A percentile compares a stretch with the other conserved stretches of the same genome.
Evolutionary conservation across 30 jellyfish, hydroid and myxozoan species (phyloP).

Genomic region (Aurelia sp.): DNA sequence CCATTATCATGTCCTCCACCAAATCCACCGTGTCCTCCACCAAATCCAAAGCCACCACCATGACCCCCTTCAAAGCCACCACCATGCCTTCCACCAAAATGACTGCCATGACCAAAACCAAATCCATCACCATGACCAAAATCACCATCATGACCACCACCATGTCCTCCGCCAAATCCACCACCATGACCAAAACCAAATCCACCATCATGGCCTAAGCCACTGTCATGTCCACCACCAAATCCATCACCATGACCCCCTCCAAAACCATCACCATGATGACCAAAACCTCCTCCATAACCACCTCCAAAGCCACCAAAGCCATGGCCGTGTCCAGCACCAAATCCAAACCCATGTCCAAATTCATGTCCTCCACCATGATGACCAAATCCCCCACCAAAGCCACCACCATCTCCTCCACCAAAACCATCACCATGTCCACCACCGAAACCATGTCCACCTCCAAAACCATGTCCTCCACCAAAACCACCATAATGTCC

Average conservation of each 20-base stretch:
- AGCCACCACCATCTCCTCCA: constrained; percentile 46
- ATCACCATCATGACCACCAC: constrained; percentile 40
- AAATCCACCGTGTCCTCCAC: constrained; percentile 28
- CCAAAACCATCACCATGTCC: constrained; percentile 27
- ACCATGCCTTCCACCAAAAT: constrained; percentile 17
- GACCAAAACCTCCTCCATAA: constrained; percentile 17
- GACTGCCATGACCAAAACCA: constrained; percentile 48
- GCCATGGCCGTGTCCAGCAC: not conserved
- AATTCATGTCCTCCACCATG: constrained; percentile 5
- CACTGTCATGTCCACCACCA: constrained; percentile 1
- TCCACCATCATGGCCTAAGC: constrained; percentile 5
- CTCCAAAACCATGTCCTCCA: constrained; percentile 26
- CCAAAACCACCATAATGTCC: constrained; percentile 42
- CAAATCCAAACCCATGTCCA: constrained; percentile 5
- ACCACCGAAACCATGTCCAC: constrained; percentile 51
- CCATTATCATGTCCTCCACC: constrained; percentile 51
- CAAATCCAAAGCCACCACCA: constrained; percentile 43
- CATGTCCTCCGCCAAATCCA: constrained; percentile 34
- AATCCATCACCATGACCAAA: constrained; percentile 35
- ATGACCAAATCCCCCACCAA: constrained; percentile 61
- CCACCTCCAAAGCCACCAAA: constrained; percentile 38
- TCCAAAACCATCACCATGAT: constrained; percentile 27
- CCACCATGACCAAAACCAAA: constrained; percentile 11
- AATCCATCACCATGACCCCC: not conserved
- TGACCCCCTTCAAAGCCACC: not conserved